Evolutionary conservation across 2,113 vertebrate species (phyloP).

Genomic region (Cyprinodon tularosa): DNA sequence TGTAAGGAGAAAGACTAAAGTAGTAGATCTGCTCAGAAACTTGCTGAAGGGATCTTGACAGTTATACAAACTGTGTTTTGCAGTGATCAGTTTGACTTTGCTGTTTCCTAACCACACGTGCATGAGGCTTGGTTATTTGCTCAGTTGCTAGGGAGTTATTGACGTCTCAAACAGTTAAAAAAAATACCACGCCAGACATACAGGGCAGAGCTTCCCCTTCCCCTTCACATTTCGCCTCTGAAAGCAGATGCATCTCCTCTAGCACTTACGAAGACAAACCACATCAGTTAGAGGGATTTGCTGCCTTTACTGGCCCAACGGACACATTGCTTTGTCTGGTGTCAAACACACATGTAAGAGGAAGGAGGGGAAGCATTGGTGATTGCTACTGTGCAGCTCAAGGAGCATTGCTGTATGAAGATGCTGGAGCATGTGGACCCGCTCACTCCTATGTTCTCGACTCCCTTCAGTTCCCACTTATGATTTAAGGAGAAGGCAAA

Average conservation of each 20-base stretch:
- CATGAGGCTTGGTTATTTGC: background rate
- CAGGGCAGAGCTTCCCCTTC: conserved; percentile 50
- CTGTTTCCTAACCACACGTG: background rate
- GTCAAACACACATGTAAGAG: background rate
- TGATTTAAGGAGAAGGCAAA: background rate
- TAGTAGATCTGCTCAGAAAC: background rate
- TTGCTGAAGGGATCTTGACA: background rate
- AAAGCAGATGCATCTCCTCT: background rate
- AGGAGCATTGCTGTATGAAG: conserved; percentile 1
- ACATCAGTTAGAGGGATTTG: background rate
- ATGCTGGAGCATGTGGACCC: background rate
- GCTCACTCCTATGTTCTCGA: conserved; percentile 2
- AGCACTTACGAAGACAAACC: background rate
- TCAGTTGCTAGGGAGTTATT: background rate
- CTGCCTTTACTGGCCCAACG: background rate
- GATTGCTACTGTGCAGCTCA: background rate
- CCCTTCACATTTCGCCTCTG: background rate
- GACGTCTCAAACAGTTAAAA: conserved; percentile 10
- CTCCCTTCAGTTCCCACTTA: background rate
- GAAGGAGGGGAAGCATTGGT: background rate
- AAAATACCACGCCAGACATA: background rate
- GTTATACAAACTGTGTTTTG: background rate
- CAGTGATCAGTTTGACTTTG: background rate
- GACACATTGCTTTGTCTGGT: background rate
- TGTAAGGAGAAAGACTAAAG: background rate